A percentile compares a stretch with the other conserved stretches of the same genome.
Conservation (phyloP, 2,113 vertebrate species). For the Amazona vittata region DNA sequence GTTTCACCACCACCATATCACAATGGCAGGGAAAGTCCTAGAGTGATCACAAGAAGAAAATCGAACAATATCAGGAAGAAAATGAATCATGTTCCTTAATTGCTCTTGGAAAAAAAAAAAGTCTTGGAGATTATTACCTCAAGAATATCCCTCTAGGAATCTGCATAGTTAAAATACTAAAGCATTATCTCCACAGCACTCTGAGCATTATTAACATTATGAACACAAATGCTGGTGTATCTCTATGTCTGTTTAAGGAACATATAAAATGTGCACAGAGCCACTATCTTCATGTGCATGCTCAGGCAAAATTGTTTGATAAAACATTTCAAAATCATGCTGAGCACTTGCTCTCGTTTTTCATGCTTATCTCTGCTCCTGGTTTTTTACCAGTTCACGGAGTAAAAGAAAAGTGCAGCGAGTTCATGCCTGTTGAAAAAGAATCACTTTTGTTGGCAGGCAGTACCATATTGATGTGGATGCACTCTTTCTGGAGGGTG, state of each 20-base stretch:
- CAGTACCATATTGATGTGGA: not conserved
- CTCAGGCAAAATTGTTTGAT: not conserved
- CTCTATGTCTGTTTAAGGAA: not conserved
- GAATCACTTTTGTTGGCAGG: not conserved
- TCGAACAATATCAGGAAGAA: not conserved
- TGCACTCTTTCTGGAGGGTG: not conserved
- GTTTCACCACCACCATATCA: not conserved
- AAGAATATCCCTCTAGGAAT: not conserved
- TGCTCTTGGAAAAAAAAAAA: not conserved
- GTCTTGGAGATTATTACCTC: not conserved
- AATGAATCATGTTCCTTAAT: not conserved
- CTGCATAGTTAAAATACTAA: not conserved
- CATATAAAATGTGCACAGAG: not conserved
- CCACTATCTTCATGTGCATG: not conserved
- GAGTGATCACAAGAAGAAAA: not conserved
- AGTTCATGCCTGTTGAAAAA: not conserved
- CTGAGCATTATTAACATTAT: not conserved
- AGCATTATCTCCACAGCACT: not conserved
- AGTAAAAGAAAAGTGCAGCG: not conserved
- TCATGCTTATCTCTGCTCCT: not conserved
- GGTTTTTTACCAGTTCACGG: not conserved
- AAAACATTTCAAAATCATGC: not conserved
- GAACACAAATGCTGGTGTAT: fast-evolving
- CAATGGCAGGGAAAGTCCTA: not conserved
- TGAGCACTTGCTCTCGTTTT: not conserved